These are phyloP conservation scores for Varanus komodoensis DNA, from an alignment of 2,113 vertebrate genomes.

Conservation along the genomic window DNA sequence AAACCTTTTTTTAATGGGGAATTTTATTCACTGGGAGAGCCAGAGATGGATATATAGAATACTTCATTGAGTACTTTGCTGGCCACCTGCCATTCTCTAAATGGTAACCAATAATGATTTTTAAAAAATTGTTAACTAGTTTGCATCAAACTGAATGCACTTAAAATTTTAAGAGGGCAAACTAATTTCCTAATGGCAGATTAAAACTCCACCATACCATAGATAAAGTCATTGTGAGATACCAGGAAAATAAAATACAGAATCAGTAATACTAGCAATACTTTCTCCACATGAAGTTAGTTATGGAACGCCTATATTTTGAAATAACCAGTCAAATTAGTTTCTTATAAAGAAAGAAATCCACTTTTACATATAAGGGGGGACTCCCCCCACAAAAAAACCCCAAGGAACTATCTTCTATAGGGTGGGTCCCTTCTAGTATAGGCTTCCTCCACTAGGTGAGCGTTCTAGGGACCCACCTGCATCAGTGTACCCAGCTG, in stretches of 20 bases:
- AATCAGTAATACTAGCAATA: neutral
- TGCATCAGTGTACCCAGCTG: no score
- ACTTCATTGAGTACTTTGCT: slow-evolving; percentile 47
- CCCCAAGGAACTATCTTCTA: no score
- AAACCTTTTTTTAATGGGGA: neutral
- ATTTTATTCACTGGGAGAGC: slow-evolving; percentile 36
- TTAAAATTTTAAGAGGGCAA: slow-evolving; percentile 26
- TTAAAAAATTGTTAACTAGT: slow-evolving; percentile 41
- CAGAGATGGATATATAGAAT: slow-evolving; percentile 39
- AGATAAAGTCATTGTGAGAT: slow-evolving; percentile 12
- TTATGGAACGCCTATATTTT: neutral
- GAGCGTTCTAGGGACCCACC: no score
- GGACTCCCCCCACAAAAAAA: no score
- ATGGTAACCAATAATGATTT: slow-evolving; percentile 45
- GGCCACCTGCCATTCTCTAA: slow-evolving; percentile 47
- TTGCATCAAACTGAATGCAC: slow-evolving; percentile 29
- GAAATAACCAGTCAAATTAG: neutral
- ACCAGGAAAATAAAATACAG: slow-evolving; percentile 11
- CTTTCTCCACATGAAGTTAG: neutral
- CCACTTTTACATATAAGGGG: neutral
- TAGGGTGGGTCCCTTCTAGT: no score
- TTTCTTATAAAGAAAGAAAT: neutral
- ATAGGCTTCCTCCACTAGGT: no score
- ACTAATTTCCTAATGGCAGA: slow-evolving; percentile 37
- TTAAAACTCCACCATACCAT: slow-evolving; percentile 20